These are phyloP conservation scores for Clytia hemisphaerica DNA, from an alignment of 30 jellyfish, hydroid and myxozoan genomes.

Conservation along the genomic window DNA sequence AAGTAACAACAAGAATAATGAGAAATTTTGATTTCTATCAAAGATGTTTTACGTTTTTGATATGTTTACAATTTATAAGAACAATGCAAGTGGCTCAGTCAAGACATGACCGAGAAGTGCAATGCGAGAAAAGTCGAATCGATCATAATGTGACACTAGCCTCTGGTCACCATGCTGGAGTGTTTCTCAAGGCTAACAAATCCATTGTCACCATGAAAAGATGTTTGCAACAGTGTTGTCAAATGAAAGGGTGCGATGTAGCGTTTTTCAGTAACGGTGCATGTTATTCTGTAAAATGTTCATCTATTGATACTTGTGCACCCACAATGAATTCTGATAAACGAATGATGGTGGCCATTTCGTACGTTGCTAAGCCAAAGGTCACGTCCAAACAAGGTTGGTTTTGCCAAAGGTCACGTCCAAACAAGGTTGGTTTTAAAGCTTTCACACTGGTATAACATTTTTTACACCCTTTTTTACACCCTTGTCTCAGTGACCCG, in stretches of 20 bases:
- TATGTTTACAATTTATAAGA: not conserved
- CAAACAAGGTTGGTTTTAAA: too few relatives aligned
- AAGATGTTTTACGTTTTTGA: not conserved
- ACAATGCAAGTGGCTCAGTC: conserved; percentile 48
- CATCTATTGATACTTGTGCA: conserved; percentile 77
- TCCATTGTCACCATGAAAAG: conserved; percentile 63
- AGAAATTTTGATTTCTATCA: too few relatives aligned
- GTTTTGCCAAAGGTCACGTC: too few relatives aligned
- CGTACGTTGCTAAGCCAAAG: conserved; percentile 79
- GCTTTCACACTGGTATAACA: too few relatives aligned
- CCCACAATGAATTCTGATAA: conserved; percentile 44
- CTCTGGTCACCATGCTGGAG: conserved; percentile 77
- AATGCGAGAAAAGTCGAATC: conserved; percentile 67
- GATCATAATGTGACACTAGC: conserved; percentile 79
- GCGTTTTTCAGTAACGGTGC: conserved; percentile 68
- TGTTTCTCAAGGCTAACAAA: conserved; percentile 54
- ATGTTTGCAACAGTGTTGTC: conserved; percentile 80
- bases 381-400: too few relatives aligned
- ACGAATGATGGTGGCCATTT: conserved; percentile 42
- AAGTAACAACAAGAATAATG: too few relatives aligned
- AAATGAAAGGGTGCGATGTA: conserved; percentile 74
- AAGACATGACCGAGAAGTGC: conserved; percentile 36
- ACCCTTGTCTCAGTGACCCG: too few relatives aligned
- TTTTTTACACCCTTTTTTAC: too few relatives aligned
- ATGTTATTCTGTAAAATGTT: conserved; percentile 80